Evolutionary conservation across 2,113 vertebrate species (phyloP).

Genomic region (Ophiodon elongatus): DNA sequence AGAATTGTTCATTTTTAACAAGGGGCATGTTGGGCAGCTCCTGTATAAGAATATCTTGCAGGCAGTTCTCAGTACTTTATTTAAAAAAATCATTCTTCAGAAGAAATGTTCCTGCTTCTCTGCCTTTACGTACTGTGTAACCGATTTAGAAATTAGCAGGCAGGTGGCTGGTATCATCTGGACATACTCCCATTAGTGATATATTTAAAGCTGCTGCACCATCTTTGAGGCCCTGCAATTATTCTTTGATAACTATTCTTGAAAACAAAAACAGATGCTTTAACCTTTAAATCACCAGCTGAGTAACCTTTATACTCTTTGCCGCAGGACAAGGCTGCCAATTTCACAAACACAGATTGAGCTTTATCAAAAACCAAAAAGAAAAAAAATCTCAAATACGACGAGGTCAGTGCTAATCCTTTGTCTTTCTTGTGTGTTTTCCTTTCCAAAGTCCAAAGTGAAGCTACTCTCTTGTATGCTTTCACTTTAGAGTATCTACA

Average conservation of each 20-base stretch:
- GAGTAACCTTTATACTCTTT: conserved; percentile 54
- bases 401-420: conserved; percentile 10
- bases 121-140: conserved; percentile 16
- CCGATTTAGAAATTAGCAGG: neutral
- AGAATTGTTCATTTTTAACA: conserved; percentile 69
- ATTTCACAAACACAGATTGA: conserved; percentile 28
- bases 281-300: conserved; percentile 49
- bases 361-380: conserved; percentile 11
- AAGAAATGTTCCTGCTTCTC: neutral
- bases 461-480: conserved; percentile 2
- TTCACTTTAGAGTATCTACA: conserved; percentile 57
- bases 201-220: conserved; percentile 13
- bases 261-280: conserved; percentile 40
- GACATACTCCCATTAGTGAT: conserved; percentile 15
- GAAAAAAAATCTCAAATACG: neutral
- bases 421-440: conserved; percentile 4
- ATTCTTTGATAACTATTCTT: conserved; percentile 42
- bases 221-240: conserved; percentile 10
- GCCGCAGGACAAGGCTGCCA: conserved; percentile 32
- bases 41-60: conserved; percentile 10
- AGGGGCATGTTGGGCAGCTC: conserved; percentile 51
- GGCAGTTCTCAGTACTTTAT: conserved; percentile 23
- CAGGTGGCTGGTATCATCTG: conserved; percentile 8
- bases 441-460: conserved; percentile 12
- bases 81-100: conserved; percentile 44